These are phyloP conservation scores for Torymus texanus DNA, from an alignment of 2,888 invertebrate genomes.

Conservation along the genomic window DNA sequence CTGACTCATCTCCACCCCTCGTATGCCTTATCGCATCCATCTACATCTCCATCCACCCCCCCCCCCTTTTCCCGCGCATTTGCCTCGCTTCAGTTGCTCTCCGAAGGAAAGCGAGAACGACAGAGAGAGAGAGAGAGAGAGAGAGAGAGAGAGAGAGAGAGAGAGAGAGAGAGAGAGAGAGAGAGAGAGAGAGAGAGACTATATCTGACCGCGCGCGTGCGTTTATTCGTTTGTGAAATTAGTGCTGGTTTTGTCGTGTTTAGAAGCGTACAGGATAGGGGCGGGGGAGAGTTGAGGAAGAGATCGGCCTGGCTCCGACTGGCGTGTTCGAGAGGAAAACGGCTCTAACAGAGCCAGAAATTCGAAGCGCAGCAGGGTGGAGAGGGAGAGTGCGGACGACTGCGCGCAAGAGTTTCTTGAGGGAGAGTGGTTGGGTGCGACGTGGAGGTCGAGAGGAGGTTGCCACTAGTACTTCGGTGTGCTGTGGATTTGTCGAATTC, in stretches of 20 bases:
- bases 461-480: too few species aligned
- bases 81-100: conserved; percentile 61
- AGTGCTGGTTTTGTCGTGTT: conserved; percentile 73
- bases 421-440: background rate
- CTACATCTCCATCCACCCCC: conserved; percentile 39
- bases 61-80: conserved; percentile 55
- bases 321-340: conserved; percentile 51
- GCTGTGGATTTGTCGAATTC: too few species aligned
- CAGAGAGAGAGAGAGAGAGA: background rate
- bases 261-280: too few species aligned
- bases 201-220: conserved; percentile 51
- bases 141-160: background rate
- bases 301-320: conserved; percentile 1
- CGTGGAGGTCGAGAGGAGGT: background rate
- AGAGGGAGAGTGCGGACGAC: background rate
- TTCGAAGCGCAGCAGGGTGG: background rate
- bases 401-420: background rate
- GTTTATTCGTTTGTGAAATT: conserved; percentile 75
- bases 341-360: conserved; percentile 49
- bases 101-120: background rate
- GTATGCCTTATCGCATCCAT: conserved; percentile 39
- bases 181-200: background rate
- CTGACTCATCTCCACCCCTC: conserved; percentile 56
- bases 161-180: background rate
- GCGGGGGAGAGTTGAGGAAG: conserved; percentile 1